Conservation (phyloP, 2,888 invertebrate species). For the Anoncus sp. region DNA sequence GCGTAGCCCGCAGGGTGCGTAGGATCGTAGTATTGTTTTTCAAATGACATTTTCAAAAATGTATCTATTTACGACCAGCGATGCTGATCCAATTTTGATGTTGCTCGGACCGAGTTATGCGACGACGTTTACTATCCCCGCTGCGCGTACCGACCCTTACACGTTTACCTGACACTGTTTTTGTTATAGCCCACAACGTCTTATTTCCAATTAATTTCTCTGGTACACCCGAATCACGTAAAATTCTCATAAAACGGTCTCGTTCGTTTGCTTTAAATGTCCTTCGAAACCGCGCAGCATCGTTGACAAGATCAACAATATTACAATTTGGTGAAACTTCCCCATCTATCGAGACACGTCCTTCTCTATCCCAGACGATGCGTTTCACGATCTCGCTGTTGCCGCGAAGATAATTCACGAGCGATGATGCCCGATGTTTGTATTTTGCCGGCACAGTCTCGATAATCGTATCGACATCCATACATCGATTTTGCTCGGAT, state of each 20-base stretch:
- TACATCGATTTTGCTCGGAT: no score
- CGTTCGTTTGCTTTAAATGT: conserved; percentile 18
- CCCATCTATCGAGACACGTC: not conserved
- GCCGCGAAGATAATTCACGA: not conserved
- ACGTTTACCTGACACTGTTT: no score
- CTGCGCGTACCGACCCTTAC: no score
- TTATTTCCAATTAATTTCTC: no score
- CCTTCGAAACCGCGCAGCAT: conserved; percentile 30
- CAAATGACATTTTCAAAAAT: conserved; percentile 1
- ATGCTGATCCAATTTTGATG: no score
- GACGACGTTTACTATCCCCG: no score
- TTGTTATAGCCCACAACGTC: no score
- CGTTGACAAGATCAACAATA: conserved; percentile 44
- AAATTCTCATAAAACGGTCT: conserved; percentile 11
- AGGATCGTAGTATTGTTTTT: conserved; percentile 52
- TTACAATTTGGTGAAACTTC: no score
- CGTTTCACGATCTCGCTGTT: not conserved
- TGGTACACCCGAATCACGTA: conserved; percentile 3
- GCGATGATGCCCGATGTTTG: not conserved
- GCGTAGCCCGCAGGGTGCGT: conserved; percentile 52
- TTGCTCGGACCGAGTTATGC: no score
- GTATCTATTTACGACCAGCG: no score
- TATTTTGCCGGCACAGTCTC: not conserved
- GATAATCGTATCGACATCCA: not conserved
- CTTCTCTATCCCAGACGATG: conserved; percentile 37